Percentiles rank a stretch among this genome's conserved stretches.
Evolutionary conservation across 2,797 vertebrate species (phyloP).

Genomic region (Chelonia mydas): DNA sequence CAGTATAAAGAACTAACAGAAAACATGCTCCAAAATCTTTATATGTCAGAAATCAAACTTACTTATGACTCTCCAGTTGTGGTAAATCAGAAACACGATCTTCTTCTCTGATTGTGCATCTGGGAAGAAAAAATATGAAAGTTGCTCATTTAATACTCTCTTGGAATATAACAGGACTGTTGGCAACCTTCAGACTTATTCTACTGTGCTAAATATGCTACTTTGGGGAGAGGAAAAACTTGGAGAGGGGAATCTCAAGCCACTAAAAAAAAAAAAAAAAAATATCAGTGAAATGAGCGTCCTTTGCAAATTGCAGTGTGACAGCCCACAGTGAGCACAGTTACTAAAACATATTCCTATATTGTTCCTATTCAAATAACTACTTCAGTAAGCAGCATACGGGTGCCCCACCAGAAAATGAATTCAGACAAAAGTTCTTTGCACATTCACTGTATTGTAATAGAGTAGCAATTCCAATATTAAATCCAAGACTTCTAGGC

Average conservation of each 20-base stretch:
- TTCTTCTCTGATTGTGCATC: conserved; percentile 67
- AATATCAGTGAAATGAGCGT: background rate
- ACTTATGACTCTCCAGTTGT: conserved; percentile 79
- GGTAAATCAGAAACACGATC: conserved; percentile 61
- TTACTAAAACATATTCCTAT: background rate
- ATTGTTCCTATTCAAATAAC: background rate
- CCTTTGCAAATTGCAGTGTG: background rate
- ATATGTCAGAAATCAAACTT: conserved; percentile 45
- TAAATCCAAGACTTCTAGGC: background rate
- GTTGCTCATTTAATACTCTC: background rate
- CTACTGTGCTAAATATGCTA: background rate
- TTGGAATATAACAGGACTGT: background rate
- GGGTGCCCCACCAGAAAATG: background rate
- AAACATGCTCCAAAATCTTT: background rate
- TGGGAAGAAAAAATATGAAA: conserved; percentile 37
- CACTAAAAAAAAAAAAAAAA: background rate
- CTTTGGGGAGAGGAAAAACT: background rate
- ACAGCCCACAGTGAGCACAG: background rate
- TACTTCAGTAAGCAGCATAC: background rate
- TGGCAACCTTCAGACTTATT: background rate
- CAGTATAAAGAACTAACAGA: background rate
- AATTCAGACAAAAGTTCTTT: background rate
- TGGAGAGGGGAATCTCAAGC: background rate
- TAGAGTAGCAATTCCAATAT: background rate
- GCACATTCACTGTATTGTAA: background rate